Base-by-base conservation (phyloP, 1,140 invertebrate species). In the Lysiphlebus fabarum region DNA sequence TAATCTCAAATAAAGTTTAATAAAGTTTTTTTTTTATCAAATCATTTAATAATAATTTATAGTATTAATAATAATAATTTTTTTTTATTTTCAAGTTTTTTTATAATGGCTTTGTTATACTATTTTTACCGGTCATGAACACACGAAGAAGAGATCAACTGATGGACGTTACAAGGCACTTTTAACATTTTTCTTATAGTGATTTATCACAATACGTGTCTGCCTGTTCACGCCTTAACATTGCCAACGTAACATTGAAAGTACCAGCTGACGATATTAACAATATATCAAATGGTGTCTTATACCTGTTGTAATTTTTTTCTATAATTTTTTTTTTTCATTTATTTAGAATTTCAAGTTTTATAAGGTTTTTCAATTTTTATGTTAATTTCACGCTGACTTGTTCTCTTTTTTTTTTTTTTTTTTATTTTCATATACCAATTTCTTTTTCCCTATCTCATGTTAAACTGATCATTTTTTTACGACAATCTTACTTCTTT, bases 211-310 rank as follows among this genome's bases (percentile, higher is more conserved):
- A 34, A 17, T 36, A 45, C 17, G 17, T 26, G 17, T 26, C 17
- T 26, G 17, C 17, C 4, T 26, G 17, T 26, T 14, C 43, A 53
- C 54, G 48, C 41, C 17, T 26, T 12, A 54, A 37, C 10, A 40
- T 50, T 40, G 26, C 43, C 41, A 11, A 55, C 14, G 53, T 47
- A 14, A 56, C 58, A 60, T 69, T 68, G 61, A 65, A 67, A 65
- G 67, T 63, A 65, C 62, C 50, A 62, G 56, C 50, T 40, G 48
- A 44, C 61, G 55, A 61, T 67, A 65, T 61, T 62, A 59, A 48
- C 60, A 62, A 67, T 68, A 64, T 67, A 67, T 73, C 70, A 73
- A 70, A 70, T 4, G 17, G 67, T 53, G 41, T 26, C 36, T 34
- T 57, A 26, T n/a, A 41, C 14, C 44, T 37, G 9, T 51, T 44